Evolutionary conservation across 1,140 invertebrate genomes (phyloP).

Genomic region (Pogonus chalceus): DNA sequence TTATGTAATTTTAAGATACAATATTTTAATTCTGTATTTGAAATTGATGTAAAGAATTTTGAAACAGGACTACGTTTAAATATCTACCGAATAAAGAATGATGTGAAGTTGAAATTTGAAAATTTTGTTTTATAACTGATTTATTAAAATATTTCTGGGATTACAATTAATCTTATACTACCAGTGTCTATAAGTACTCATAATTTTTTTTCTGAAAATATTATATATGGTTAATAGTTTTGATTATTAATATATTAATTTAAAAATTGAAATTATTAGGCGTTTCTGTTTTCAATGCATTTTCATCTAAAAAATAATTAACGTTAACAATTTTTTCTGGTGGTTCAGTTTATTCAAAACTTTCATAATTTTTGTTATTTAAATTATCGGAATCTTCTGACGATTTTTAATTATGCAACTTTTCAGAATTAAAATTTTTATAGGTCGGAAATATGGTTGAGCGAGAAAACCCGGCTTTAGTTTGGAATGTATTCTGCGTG

Average conservation of each 20-base stretch:
- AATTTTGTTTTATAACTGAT: neutral
- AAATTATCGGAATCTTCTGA: no score
- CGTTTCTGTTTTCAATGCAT: no score
- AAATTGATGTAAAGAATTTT: neutral
- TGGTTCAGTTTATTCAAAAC: no score
- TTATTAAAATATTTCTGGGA: constrained; percentile 10
- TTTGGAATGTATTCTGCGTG: no score
- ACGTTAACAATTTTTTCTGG: neutral
- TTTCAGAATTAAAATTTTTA: neutral
- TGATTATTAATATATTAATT: neutral
- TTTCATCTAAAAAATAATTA: constrained; percentile 1
- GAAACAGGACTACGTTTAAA: neutral
- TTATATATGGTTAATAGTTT: neutral
- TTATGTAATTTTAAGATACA: constrained; percentile 10
- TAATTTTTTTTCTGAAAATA: constrained; percentile 8
- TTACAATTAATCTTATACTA: constrained; percentile 11
- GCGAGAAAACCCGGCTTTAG: no score
- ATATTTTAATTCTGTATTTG: neutral
- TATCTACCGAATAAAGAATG: neutral
- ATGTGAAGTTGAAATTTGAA: constrained; percentile 7
- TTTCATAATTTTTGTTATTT: no score
- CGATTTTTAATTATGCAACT: neutral
- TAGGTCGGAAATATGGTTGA: no score
- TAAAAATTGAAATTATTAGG: neutral
- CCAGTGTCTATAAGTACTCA: constrained; percentile 11